These are phyloP conservation scores for Pachyseris speciosa DNA, from an alignment of 64 coral and sea anemone species.

Conservation along the genomic window DNA sequence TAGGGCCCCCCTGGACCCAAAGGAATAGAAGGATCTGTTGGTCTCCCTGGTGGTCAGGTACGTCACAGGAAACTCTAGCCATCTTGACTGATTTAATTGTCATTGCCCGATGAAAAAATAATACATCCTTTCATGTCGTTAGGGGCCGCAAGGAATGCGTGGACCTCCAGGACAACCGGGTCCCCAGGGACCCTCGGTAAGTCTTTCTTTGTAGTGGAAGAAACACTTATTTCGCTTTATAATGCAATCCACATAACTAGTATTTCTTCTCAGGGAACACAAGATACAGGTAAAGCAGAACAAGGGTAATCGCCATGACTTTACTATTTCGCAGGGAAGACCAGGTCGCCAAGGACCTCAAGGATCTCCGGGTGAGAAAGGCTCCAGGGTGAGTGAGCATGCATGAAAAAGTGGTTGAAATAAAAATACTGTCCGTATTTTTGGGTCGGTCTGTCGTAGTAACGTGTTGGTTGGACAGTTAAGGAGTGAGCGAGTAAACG, in stretches of 20 bases:
- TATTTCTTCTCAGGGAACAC: too few relatives aligned
- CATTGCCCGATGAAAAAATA: neutral
- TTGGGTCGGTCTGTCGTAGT: too few relatives aligned
- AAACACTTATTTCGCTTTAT: too few relatives aligned
- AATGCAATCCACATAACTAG: neutral
- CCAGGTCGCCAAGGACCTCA: constrained; percentile 53
- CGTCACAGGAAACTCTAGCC: neutral
- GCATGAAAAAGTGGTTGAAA: neutral
- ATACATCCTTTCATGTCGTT: neutral
- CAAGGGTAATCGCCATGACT: neutral
- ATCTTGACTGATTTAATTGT: too few relatives aligned
- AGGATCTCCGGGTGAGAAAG: constrained; percentile 65
- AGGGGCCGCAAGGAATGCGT: constrained; percentile 67
- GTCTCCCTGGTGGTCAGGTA: constrained; percentile 41
- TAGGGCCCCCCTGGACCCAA: constrained; percentile 60
- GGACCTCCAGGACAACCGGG: constrained; percentile 65
- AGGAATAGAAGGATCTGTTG: constrained; percentile 62
- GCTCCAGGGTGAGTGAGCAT: constrained; percentile 56
- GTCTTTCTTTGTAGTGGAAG: neutral
- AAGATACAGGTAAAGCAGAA: neutral
- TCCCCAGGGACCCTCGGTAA: constrained; percentile 60
- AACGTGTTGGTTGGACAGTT: too few relatives aligned
- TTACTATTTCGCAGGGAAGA: constrained; percentile 31
- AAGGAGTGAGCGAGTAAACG: too few relatives aligned
- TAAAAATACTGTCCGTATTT: too few relatives aligned